Percentiles rank a stretch among this genome's conserved stretches.
Evolutionary conservation across 2,888 invertebrate genomes (phyloP).

Genomic region (Eristalinus sepulchralis): DNA sequence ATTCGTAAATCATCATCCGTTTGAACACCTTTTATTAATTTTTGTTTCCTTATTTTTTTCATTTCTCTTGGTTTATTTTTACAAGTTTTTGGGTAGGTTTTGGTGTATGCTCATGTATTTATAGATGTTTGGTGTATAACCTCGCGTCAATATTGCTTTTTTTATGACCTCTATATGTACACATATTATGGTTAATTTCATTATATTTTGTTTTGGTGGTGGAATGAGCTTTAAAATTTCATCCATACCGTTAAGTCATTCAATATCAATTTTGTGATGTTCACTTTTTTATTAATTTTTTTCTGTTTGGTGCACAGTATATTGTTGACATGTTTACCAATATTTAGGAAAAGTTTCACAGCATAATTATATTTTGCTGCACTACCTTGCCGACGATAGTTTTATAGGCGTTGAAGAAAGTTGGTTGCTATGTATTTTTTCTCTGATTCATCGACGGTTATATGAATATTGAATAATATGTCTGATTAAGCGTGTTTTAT

Average conservation of each 20-base stretch:
- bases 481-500: no score
- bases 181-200: not conserved
- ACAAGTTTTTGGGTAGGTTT: not conserved
- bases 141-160: constrained; percentile 64
- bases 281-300: not conserved
- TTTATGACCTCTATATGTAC: constrained; percentile 8
- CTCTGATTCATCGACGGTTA: no score
- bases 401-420: no score
- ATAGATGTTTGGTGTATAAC: constrained; percentile 53
- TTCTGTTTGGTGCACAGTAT: not conserved
- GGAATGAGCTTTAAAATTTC: constrained; percentile 23
- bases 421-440: no score
- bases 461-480: no score
- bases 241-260: not conserved
- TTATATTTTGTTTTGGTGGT: constrained; percentile 29
- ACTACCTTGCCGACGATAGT: no score
- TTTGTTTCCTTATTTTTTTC: not conserved
- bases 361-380: no score
- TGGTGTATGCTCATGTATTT: constrained; percentile 12
- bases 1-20: constrained; percentile 8
- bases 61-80: constrained; percentile 7
- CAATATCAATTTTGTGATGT: not conserved
- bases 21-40: constrained; percentile 8
- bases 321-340: not conserved
- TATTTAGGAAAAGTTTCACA: no score